Evolutionary conservation across 2,113 vertebrate species (phyloP).

Genomic region (Alaudala cheleensis): DNA sequence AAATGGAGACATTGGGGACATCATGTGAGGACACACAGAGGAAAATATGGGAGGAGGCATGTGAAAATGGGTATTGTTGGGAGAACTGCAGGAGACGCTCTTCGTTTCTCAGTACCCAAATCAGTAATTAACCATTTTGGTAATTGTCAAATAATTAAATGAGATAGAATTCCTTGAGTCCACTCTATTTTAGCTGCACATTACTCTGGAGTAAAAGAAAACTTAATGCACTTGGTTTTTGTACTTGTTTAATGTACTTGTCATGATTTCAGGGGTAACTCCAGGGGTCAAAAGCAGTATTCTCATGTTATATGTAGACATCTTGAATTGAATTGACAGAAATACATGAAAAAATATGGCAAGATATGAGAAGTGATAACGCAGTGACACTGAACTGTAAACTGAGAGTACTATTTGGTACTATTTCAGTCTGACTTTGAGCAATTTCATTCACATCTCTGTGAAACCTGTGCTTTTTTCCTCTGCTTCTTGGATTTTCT

Average conservation of each 20-base stretch:
- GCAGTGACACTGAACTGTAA: background rate
- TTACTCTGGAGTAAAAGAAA: background rate
- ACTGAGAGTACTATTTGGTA: background rate
- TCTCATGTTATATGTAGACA: background rate
- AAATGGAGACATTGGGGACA: accelerated
- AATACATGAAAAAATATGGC: background rate
- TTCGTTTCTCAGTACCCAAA: background rate
- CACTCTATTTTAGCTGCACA: background rate
- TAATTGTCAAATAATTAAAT: background rate
- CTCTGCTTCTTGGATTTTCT: background rate
- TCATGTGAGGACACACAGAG: background rate
- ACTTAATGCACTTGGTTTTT: background rate
- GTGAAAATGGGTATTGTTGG: background rate
- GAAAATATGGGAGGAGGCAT: background rate
- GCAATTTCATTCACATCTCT: background rate
- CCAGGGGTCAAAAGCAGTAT: background rate
- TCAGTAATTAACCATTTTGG: background rate
- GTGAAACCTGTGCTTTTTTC: background rate
- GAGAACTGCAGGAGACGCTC: background rate
- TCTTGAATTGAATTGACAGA: background rate
- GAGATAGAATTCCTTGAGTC: background rate
- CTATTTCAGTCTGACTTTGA: background rate
- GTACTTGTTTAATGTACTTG: background rate
- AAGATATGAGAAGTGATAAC: background rate
- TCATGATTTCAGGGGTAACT: background rate